phyloP scores from a whole-genome alignment of 2,888 invertebrate genomes.

The Epicampocera succincta region DNA sequence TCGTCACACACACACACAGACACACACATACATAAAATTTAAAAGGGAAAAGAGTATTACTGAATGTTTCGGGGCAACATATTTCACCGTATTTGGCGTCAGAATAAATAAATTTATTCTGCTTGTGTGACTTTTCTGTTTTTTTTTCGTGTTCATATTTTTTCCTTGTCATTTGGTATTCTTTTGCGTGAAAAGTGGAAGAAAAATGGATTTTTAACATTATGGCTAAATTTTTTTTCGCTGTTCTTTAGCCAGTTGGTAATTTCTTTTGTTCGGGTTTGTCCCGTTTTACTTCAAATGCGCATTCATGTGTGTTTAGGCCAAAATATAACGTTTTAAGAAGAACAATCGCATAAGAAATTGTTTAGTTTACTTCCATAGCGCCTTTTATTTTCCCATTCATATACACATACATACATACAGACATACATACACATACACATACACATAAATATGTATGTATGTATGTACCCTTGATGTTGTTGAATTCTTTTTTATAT shows the following conservation, averaged over 20 bases:
- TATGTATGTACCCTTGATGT: too few species aligned
- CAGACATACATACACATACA: too few species aligned
- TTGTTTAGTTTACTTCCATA: constrained; percentile 26
- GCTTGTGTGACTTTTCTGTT: neutral
- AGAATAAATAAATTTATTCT: constrained; percentile 4
- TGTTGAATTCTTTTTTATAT: neutral
- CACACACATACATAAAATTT: neutral
- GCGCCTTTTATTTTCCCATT: constrained; percentile 32
- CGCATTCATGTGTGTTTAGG: constrained; percentile 33
- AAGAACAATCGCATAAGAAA: constrained; percentile 11
- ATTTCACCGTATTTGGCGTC: constrained; percentile 2
- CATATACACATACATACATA: too few species aligned
- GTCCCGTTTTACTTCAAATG: constrained; percentile 4
- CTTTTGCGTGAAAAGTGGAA: constrained; percentile 33
- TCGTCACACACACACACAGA: too few species aligned
- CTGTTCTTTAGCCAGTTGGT: neutral
- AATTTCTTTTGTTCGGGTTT: neutral
- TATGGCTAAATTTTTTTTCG: constrained; percentile 22
- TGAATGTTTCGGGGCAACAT: neutral
- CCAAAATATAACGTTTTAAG: constrained; percentile 7
- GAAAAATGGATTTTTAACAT: constrained; percentile 23
- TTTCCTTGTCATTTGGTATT: constrained; percentile 37
- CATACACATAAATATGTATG: too few species aligned
- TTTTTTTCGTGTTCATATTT: neutral
- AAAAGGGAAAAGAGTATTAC: neutral